phyloP scores from a whole-genome alignment of 2,888 invertebrate genomes.

The Lucinisca nassula region DNA sequence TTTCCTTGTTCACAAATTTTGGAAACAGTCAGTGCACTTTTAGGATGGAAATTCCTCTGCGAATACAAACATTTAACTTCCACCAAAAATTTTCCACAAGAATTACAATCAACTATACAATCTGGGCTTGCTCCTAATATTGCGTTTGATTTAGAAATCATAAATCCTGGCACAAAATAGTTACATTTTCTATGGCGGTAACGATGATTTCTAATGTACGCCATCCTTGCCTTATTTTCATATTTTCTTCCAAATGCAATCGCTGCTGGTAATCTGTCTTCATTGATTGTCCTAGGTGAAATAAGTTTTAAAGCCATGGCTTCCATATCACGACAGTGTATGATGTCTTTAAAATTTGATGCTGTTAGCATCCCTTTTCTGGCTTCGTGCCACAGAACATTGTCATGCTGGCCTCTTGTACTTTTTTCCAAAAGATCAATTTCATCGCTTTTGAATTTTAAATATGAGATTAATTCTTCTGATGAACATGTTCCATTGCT shows the following conservation, averaged over 20 bases:
- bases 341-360: not conserved
- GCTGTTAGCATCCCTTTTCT: conserved; percentile 6
- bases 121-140: not conserved
- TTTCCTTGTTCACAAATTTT: conserved; percentile 1
- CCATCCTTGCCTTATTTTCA: conserved; percentile 14
- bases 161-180: conserved; percentile 5
- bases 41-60: conserved; percentile 19
- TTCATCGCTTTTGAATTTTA: not conserved
- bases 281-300: not conserved
- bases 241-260: not conserved
- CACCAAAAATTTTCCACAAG: conserved; percentile 24
- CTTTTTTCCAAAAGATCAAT: not conserved
- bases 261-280: not conserved
- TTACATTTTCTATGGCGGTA: conserved; percentile 18
- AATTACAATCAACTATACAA: conserved; percentile 6
- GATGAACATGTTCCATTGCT: not conserved
- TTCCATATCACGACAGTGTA: not conserved
- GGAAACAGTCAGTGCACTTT: conserved; percentile 13
- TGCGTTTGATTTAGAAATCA: not conserved
- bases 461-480: not conserved
- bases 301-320: not conserved
- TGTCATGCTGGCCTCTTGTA: not conserved
- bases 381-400: conserved; percentile 2
- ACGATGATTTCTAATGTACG: conserved; percentile 10
- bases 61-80: conserved; percentile 25